Conservation (phyloP, 2,797 vertebrate species). For the Neoniphon sammara region DNA sequence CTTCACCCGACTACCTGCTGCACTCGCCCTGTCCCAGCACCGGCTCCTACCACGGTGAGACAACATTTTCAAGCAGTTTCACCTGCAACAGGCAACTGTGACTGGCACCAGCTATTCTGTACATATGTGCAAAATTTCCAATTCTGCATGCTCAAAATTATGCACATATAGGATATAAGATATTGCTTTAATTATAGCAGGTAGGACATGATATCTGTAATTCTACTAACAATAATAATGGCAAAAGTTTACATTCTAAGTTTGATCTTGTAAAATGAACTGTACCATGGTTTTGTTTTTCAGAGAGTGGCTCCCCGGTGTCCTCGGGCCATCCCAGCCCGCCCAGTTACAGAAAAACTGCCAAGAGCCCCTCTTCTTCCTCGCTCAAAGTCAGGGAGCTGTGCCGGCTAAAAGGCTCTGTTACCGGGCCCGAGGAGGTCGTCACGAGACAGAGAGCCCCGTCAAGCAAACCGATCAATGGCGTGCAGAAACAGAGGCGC, state of each 20-base stretch:
- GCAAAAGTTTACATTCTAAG: too few species aligned
- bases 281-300: slow-evolving; percentile 19
- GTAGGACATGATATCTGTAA: background rate
- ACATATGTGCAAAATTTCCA: background rate
- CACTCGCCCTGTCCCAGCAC: slow-evolving; percentile 83
- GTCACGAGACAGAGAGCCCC: slow-evolving; percentile 82
- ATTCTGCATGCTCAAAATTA: background rate
- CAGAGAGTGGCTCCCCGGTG: slow-evolving; percentile 79
- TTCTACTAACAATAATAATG: background rate
- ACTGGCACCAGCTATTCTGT: background rate
- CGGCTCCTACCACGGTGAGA: slow-evolving; percentile 77
- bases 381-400: slow-evolving; percentile 81
- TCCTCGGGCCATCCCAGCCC: slow-evolving; percentile 77
- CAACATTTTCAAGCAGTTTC: background rate
- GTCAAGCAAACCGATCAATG: slow-evolving; percentile 81
- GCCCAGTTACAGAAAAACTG: slow-evolving; percentile 68
- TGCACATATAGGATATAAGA: too few species aligned
- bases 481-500: slow-evolving; percentile 91
- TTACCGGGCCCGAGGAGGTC: slow-evolving; percentile 67
- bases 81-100: background rate
- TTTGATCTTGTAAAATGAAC: background rate
- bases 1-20: slow-evolving; percentile 84
- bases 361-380: slow-evolving; percentile 72
- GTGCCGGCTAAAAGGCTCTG: slow-evolving; percentile 79
- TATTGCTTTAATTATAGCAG: too few species aligned